phyloP scores from a whole-genome alignment of 2,113 vertebrate species.

The Gallinago jamesoni region DNA sequence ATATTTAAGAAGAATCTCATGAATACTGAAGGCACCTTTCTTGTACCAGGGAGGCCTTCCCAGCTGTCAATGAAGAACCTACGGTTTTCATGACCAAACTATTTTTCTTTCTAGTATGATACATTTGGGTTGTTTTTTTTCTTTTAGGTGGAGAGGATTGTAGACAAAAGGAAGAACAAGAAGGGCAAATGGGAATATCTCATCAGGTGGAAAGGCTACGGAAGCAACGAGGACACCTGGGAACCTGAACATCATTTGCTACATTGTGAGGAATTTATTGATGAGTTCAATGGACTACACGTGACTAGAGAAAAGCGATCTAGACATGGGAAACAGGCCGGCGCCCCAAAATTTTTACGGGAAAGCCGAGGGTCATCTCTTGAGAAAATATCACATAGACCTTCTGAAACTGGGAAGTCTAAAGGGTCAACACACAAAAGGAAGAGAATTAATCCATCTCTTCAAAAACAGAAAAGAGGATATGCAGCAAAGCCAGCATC shows the following conservation, averaged over 20 bases:
- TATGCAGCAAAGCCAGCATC: slow-evolving; percentile 76
- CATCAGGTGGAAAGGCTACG: slow-evolving; percentile 97
- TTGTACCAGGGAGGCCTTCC: background rate
- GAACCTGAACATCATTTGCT: slow-evolving; percentile 94
- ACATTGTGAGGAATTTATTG: slow-evolving; percentile 97
- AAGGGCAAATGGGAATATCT: slow-evolving; percentile 98
- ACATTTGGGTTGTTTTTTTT: background rate
- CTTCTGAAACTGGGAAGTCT: slow-evolving; percentile 77
- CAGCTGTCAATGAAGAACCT: background rate
- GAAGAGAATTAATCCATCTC: slow-evolving; percentile 81
- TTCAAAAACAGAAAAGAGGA: slow-evolving; percentile 82
- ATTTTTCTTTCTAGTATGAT: background rate
- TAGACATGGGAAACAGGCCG: slow-evolving; percentile 79
- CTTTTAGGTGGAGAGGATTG: slow-evolving; percentile 92
- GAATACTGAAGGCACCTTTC: background rate
- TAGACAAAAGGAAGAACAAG: slow-evolving; percentile 96
- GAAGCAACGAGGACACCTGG: slow-evolving; percentile 96
- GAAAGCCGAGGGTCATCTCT: slow-evolving; percentile 65
- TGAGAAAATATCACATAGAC: slow-evolving; percentile 75
- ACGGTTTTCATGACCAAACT: background rate
- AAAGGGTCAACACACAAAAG: slow-evolving; percentile 84
- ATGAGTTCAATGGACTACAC: slow-evolving; percentile 92
- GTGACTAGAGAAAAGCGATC: slow-evolving; percentile 81
- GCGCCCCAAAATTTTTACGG: slow-evolving; percentile 68
- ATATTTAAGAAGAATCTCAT: background rate